Evolutionary conservation across 1,140 invertebrate genomes (phyloP).

Genomic region (Camponotus pennsylvanicus): DNA sequence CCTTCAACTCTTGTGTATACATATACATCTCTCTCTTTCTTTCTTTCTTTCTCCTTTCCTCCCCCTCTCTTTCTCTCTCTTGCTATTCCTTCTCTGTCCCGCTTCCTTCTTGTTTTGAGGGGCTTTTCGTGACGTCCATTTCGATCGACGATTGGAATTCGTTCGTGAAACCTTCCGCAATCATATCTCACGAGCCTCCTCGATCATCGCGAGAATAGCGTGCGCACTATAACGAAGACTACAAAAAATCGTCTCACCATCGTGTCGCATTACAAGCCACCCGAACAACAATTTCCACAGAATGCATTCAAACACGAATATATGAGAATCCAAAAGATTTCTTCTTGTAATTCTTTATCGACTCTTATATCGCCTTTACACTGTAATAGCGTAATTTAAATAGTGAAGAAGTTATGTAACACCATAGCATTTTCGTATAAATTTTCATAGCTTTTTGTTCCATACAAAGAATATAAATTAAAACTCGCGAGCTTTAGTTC

Average conservation of each 20-base stretch:
- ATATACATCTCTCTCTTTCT: not conserved
- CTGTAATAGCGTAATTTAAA: not conserved
- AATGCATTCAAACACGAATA: slow-evolving; percentile 44
- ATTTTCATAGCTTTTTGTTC: not conserved
- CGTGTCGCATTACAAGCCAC: slow-evolving; percentile 42
- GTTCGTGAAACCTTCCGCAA: slow-evolving; percentile 48
- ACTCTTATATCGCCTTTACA: not conserved
- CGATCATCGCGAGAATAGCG: slow-evolving; percentile 53
- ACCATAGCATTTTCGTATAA: not conserved
- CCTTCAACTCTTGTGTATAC: slow-evolving; percentile 36
- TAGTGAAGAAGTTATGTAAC: slow-evolving; percentile 31
- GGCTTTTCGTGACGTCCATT: slow-evolving; percentile 17
- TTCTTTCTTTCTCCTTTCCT: not conserved
- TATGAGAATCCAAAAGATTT: not conserved
- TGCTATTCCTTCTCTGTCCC: not conserved
- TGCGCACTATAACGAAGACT: slow-evolving; percentile 22
- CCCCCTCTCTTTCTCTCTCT: not conserved
- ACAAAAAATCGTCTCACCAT: slow-evolving; percentile 14
- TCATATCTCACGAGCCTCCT: slow-evolving; percentile 52
- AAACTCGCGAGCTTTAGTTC: slow-evolving; percentile 8
- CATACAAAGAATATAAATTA: not conserved
- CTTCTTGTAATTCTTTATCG: slow-evolving; percentile 5
- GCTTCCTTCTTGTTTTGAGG: slow-evolving; percentile 18
- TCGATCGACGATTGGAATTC: slow-evolving; percentile 47
- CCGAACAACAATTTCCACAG: slow-evolving; percentile 34